Conservation (phyloP, 2,797 vertebrate species). For the Chelon auratus region DNA sequence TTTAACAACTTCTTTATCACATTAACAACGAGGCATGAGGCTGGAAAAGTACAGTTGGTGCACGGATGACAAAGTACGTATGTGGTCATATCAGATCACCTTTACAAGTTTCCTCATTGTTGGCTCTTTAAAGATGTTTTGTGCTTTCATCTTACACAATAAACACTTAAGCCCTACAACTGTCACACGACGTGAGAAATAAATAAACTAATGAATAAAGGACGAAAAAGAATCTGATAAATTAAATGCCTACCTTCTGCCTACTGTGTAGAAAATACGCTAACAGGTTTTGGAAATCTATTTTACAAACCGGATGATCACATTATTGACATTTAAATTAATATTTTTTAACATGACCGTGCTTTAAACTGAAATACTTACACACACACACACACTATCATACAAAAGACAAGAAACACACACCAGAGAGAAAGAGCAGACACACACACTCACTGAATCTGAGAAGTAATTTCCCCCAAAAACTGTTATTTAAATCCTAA, state of each 20-base stretch:
- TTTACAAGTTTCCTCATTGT: constrained; percentile 29
- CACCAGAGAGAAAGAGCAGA: constrained; percentile 15
- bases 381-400: constrained; percentile 17
- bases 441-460: constrained; percentile 32
- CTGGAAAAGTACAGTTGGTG: constrained; percentile 27
- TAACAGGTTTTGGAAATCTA: constrained; percentile 44
- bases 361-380: constrained; percentile 44
- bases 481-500: constrained; percentile 38
- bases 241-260: constrained; percentile 24
- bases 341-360: constrained; percentile 50
- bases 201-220: constrained; percentile 27
- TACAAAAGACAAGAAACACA: constrained; percentile 32
- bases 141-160: constrained; percentile 62
- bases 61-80: constrained; percentile 39
- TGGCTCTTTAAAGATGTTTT: constrained; percentile 32
- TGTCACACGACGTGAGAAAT: constrained; percentile 29
- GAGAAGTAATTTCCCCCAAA: constrained; percentile 22
- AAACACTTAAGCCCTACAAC: constrained; percentile 33
- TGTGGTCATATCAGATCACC: constrained; percentile 26
- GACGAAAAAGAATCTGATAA: constrained; percentile 21
- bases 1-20: constrained; percentile 25
- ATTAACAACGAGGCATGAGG: constrained; percentile 34
- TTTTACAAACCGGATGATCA: constrained; percentile 41
- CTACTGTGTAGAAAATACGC: constrained; percentile 44
- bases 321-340: constrained; percentile 41